Base-by-base conservation (phyloP, 2,113 vertebrate genomes). In the Puffinus mauretanicus region DNA sequence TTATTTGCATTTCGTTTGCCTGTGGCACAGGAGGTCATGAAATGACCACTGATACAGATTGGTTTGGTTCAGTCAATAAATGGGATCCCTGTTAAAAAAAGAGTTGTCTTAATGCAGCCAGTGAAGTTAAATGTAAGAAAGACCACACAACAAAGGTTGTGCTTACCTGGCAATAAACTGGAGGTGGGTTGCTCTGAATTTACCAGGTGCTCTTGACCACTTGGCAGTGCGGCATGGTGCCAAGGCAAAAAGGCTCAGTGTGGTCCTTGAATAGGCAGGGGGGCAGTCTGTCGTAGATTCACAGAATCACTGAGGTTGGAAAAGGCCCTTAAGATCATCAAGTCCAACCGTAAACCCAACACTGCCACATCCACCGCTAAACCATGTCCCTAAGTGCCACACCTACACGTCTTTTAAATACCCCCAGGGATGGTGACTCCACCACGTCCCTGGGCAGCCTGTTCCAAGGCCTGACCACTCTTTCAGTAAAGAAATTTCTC, bases 301-400 rank as follows among this genome's bases (percentile, higher is more conserved):
- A 16, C 2, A 29, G 47, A 30, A 22, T 34, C 9, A 1, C 19
- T 57, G 8, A 27, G 11, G 29, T 34, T 64, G 49, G 29, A 58
- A 34, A 52, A 69, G 55, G 25, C 16, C 12, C 16, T 14, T 21
- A 20, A 64, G 25, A 49, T 27, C 52, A 67, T 14, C 16, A 5
- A 52, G 10, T 32, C 17, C 47, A 57, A 20, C 17, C 1, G 2
- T 40, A 13, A 32, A 46, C 44, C 44, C 44, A 18, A 3, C 32
- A n/a, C 18, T 30, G n/a, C 32, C 73, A 54, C 24, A 10, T 7
- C 29, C 65, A 60, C 15, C 46, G 32, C 21, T 42, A 42, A 32
- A 32, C 40, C 60, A 34, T 9, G 26, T 16, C 1, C 0, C 32
- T 9, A 9, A 34, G 7, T 10, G 4, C 36, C 24, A 9, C 8